Conservation (phyloP, 2,888 invertebrate genomes). For the Stenurella melanura region DNA sequence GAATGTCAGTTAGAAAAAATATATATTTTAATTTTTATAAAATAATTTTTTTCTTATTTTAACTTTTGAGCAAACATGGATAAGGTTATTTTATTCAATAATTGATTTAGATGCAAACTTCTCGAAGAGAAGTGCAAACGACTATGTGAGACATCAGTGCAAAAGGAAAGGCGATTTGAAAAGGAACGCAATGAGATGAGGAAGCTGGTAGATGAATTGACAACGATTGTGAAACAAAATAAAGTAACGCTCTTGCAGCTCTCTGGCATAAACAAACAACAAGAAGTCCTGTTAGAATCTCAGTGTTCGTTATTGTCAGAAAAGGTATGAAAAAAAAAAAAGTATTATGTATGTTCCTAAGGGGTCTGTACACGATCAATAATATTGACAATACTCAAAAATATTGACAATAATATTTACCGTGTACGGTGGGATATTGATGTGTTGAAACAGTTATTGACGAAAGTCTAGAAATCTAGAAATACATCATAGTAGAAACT, state of each 20-base stretch:
- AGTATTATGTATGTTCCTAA: too few relatives aligned
- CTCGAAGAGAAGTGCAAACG: constrained; percentile 57
- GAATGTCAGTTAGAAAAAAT: too few relatives aligned
- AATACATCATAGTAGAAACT: too few relatives aligned
- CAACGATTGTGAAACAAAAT: constrained; percentile 59
- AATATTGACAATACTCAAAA: too few relatives aligned
- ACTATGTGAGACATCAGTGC: constrained; percentile 45
- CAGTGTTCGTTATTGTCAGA: constrained; percentile 56
- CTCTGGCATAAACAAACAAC: constrained; percentile 60
- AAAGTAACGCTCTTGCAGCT: constrained; percentile 60
- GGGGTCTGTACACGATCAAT: too few relatives aligned
- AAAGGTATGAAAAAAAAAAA: constrained; percentile 51
- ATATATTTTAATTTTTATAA: too few relatives aligned
- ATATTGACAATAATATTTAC: too few relatives aligned
- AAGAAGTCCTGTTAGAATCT: constrained; percentile 57
- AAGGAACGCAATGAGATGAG: constrained; percentile 57
- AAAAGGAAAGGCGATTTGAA: constrained; percentile 52
- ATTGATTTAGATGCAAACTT: constrained; percentile 50
- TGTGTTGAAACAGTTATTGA: too few relatives aligned
- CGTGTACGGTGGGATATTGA: too few relatives aligned
- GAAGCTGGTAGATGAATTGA: constrained; percentile 59
- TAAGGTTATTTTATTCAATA: neutral
- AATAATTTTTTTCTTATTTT: too few relatives aligned
- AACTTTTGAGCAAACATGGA: too few relatives aligned
- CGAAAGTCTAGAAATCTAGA: too few relatives aligned